Evolutionary conservation across 2,797 vertebrate genomes (phyloP), one percentile per base, ranked within the genome.

Genomic region (Chloroceryle amazona): DNA sequence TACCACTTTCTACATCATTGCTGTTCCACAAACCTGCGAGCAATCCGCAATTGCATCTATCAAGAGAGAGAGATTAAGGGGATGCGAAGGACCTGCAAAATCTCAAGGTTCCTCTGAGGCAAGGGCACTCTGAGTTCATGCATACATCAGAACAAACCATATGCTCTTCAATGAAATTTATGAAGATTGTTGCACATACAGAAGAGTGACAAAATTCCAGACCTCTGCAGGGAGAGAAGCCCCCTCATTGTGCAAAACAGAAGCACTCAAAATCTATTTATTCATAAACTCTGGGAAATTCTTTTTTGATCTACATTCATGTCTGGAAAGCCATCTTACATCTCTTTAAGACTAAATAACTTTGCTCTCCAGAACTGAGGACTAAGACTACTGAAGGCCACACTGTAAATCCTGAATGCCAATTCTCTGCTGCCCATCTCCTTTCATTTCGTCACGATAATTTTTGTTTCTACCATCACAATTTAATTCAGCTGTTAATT

Each of bases 211-310:
- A 54, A 31, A 63, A 72, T 29, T 52, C 17, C 75, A 91, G 52
- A 62, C 2, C 17, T 66, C 33, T 57, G 35, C 2, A 11, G 19
- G 29, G 26, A 72, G 37, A 46, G 10, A 55, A 73, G 35, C 18
- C 13, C 10, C 25, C 2, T 10, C 12, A 42, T 3, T 0, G 1
- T 3, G 9, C 3, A 0, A 81, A 81, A 49, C 0, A 49, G 10
- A 65, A 49, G 16, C 33, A 57, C 28, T 41, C 39, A 47, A 91
- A 82, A 86, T 28, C 20, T 29, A 73, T 71, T 71, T 37, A 47
- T 21, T 28, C 29, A 25, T 35, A n/a, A 60, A 13, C 5, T 61
- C 22, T 15, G 0, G 3, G 20, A 67, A 91, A 25, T 12, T 21
- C 3, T 42, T 47, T 67, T 37, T 41, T 65, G 6, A 54, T 47